These are phyloP conservation scores for Trematomus loennbergii DNA, from an alignment of 2,113 vertebrate species.

Conservation along the genomic window DNA sequence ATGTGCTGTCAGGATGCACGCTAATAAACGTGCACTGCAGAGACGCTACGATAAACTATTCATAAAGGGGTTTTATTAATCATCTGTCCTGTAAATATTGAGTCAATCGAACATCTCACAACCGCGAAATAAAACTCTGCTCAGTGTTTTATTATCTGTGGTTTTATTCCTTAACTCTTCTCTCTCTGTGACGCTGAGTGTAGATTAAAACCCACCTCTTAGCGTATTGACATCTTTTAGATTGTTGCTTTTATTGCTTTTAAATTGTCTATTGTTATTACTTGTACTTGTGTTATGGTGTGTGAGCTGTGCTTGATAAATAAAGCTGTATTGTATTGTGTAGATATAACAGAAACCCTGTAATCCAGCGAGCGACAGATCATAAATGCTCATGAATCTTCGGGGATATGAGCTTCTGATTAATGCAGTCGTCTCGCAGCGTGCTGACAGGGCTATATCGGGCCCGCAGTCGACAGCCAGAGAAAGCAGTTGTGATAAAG, in stretches of 20 bases:
- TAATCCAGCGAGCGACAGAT: constrained; percentile 45
- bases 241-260: no score
- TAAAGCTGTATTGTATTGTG: no score
- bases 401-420: constrained; percentile 60
- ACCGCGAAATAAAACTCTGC: neutral
- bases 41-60: constrained; percentile 48
- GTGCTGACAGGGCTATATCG: constrained; percentile 50
- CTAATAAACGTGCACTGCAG: constrained; percentile 41
- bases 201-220: constrained; percentile 38
- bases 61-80: constrained; percentile 9
- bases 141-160: neutral
- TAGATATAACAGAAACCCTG: constrained; percentile 43
- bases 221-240: no score
- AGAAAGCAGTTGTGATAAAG: constrained; percentile 87
- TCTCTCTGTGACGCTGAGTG: constrained; percentile 32
- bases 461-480: constrained; percentile 77
- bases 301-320: no score
- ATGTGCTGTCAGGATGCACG: constrained; percentile 58
- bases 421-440: constrained; percentile 70
- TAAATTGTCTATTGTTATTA: no score
- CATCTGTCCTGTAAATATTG: constrained; percentile 9
- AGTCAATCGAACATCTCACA: neutral
- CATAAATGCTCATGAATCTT: constrained; percentile 59
- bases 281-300: no score
- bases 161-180: constrained; percentile 29